Percentiles rank a stretch among this genome's conserved stretches.
phyloP scores from a whole-genome alignment of 2,888 invertebrate genomes.

The Noctuana brunneofusca region DNA sequence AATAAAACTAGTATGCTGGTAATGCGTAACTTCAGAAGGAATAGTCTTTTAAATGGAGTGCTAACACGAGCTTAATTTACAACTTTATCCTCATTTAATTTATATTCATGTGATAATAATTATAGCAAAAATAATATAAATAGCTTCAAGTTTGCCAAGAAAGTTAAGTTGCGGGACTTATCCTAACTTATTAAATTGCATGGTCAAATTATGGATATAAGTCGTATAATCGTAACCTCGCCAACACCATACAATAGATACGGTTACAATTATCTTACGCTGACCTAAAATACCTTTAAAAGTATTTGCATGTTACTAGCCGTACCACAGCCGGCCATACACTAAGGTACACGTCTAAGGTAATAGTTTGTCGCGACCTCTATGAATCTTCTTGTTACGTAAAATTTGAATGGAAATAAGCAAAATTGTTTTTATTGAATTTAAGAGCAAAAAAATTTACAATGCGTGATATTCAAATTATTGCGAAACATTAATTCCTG shows the following conservation, averaged over 20 bases:
- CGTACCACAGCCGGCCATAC: not conserved
- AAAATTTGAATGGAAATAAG: not conserved
- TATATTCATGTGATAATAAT: no score
- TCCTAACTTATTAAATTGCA: not conserved
- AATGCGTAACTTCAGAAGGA: no score
- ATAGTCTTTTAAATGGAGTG: no score
- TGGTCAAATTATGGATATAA: constrained; percentile 8
- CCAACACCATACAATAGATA: constrained; percentile 17
- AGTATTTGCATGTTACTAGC: constrained; percentile 9
- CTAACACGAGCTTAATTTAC: no score
- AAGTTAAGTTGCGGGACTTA: not conserved
- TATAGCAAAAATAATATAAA: no score
- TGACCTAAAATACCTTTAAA: constrained; percentile 20
- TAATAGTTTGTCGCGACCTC: no score
- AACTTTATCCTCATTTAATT: no score
- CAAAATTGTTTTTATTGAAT: no score
- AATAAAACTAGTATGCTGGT: no score
- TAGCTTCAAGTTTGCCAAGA: not conserved
- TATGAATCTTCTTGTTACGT: not conserved
- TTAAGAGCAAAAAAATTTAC: no score
- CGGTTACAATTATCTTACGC: constrained; percentile 8
- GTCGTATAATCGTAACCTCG: constrained; percentile 18
- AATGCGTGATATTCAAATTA: not conserved
- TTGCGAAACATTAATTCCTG: not conserved
- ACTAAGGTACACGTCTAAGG: no score